phyloP scores from a whole-genome alignment of 2,888 invertebrate species.

The Phaonia tiefii region DNA sequence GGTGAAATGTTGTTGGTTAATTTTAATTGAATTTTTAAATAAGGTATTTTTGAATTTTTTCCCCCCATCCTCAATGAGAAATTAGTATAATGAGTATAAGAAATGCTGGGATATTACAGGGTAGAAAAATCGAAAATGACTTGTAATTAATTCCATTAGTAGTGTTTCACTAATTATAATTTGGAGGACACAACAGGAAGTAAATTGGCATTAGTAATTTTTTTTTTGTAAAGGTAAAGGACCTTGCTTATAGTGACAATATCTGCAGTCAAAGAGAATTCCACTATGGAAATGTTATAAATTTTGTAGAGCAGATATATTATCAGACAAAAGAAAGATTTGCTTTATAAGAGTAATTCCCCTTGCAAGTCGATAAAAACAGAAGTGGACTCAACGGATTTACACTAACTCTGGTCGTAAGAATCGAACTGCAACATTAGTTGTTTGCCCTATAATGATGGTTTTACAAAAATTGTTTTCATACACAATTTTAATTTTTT shows the following conservation, averaged over 20 bases:
- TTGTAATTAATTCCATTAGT: constrained; percentile 29
- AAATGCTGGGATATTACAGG: neutral
- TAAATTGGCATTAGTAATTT: neutral
- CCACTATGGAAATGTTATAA: neutral
- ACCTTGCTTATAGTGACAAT: no score
- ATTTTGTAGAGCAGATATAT: neutral
- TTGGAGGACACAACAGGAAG: neutral
- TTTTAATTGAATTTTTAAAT: constrained; percentile 57
- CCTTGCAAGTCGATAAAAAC: no score
- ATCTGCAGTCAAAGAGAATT: no score
- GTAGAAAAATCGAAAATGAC: neutral
- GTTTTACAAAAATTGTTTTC: no score
- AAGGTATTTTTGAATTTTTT: constrained; percentile 36
- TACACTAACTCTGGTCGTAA: no score
- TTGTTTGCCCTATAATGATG: no score
- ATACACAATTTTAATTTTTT: no score
- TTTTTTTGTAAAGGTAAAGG: neutral
- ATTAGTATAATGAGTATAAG: neutral
- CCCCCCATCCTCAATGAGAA: neutral
- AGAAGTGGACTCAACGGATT: no score
- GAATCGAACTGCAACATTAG: no score
- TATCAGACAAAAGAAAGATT: no score
- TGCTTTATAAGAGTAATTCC: no score
- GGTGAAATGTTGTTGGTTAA: constrained; percentile 35
- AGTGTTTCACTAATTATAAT: constrained; percentile 22